Evolutionary conservation across 2,113 vertebrate species (phyloP), one percentile per base, ranked within the genome.

Genomic region (Barnardius zonarius): DNA sequence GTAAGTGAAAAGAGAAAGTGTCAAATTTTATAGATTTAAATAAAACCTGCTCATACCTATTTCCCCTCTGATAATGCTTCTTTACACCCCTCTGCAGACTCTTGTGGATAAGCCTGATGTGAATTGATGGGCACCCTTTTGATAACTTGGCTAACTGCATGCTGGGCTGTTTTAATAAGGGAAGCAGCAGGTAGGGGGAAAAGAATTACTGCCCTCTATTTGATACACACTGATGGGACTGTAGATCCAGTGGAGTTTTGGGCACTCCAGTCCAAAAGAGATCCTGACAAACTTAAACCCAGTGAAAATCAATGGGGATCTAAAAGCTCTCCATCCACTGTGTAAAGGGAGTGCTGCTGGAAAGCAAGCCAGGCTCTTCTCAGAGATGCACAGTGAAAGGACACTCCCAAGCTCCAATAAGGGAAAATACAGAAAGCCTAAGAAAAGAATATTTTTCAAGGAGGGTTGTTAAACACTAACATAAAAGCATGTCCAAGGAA

Each of bases 111-210:
- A 70, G n/a, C 5, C 3, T 8, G 51, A 66, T 0, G 1, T 5
- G 25, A 62, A 15, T 8, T 0, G 0, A 69, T 9, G 18, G 16
- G 9, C 4, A 70, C 4, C 11, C 33, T 51, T 77, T 49, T 27
- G 17, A 17, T 39, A 59, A 67, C 44, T 24, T n/a, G 28, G 41
- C 33, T 51, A 69, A 49, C 49, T 46, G 37, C 31, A 35, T 6
- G 13, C n/a, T 54, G 51, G 35, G 46, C n/a, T 82, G 62, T 57
- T 79, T 74, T 52, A 59, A 5, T 41, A 54, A 74, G 31, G 27
- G 17, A 12, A 83, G 28, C 31, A 69, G 48, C 67, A 80, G 28
- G 8, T 2, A 49, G 39, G 18, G 17, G 13, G 18, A 66, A 63
- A 76, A 9, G 14, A 70, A 57, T 74, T 75, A 46, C 1, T 41